Evolutionary conservation across 2,888 invertebrate species (phyloP).

Genomic region (Caenorhabditis parvicauda): DNA sequence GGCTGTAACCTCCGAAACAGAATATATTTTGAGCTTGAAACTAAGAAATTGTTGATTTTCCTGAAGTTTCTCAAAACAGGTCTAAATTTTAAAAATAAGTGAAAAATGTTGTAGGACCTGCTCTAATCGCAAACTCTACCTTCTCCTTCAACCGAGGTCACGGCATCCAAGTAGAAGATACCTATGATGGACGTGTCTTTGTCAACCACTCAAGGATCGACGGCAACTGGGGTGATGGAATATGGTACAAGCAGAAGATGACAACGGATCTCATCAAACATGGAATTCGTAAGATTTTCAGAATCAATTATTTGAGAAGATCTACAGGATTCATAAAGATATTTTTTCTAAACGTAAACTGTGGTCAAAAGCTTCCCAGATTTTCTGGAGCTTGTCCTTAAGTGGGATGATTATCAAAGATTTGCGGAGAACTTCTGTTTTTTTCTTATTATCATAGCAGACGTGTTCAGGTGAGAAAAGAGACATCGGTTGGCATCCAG

Average conservation of each 20-base stretch:
- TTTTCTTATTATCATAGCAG: too few species aligned
- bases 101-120: slow-evolving; percentile 71
- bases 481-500: slow-evolving; percentile 33
- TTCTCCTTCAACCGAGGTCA: slow-evolving; percentile 77
- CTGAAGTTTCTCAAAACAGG: neutral
- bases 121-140: slow-evolving; percentile 78
- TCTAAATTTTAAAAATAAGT: neutral
- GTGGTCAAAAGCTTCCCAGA: too few species aligned
- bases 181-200: slow-evolving; percentile 74
- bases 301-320: too few species aligned
- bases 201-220: slow-evolving; percentile 77
- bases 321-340: too few species aligned
- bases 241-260: slow-evolving; percentile 71
- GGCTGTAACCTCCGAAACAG: too few species aligned
- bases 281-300: slow-evolving; percentile 19
- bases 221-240: slow-evolving; percentile 85
- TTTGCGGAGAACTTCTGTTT: neutral
- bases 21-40: too few species aligned
- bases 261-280: slow-evolving; percentile 28
- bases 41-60: too few species aligned
- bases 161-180: slow-evolving; percentile 54
- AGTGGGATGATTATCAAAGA: neutral
- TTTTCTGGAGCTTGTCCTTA: too few species aligned
- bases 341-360: too few species aligned
- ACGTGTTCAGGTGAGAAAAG: slow-evolving; percentile 31